Evolutionary conservation across 2,888 invertebrate genomes (phyloP).

Genomic region (Rhamnusium bicolor): DNA sequence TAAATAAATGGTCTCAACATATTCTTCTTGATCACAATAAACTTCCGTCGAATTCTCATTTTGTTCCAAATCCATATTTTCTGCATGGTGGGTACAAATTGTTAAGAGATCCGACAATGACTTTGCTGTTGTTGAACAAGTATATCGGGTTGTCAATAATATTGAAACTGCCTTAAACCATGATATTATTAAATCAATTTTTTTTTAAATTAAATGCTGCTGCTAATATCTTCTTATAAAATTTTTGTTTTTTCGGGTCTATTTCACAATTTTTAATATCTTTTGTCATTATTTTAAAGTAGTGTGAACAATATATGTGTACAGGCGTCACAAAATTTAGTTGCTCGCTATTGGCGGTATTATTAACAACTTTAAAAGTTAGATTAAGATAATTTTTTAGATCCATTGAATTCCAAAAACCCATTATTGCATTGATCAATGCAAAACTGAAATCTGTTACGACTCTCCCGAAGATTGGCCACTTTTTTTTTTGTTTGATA

Average conservation of each 20-base stretch:
- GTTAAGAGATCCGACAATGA: background rate
- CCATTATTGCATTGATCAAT: slow-evolving; percentile 1
- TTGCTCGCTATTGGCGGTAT: background rate
- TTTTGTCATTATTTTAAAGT: slow-evolving; percentile 4
- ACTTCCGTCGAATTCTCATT: background rate
- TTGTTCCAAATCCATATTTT: background rate
- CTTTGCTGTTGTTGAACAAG: background rate
- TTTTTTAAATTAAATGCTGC: background rate
- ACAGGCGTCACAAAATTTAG: slow-evolving; percentile 1
- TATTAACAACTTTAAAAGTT: background rate
- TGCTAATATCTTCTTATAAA: background rate
- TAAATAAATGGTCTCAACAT: background rate
- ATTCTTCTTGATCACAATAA: background rate
- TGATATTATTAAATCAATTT: background rate
- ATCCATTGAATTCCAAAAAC: background rate
- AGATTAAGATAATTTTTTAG: background rate
- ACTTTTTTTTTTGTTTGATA: slow-evolving; percentile 1
- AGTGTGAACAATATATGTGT: slow-evolving; percentile 1
- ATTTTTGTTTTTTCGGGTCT: background rate
- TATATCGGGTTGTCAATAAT: slow-evolving; percentile 1
- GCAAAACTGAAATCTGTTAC: slow-evolving; percentile 11
- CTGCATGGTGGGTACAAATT: background rate
- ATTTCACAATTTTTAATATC: background rate
- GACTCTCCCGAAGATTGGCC: background rate
- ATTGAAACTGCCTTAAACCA: background rate